Conservation (phyloP, 35 echinoderm and acorn worm genomes). For the Amphiura filiformis region DNA sequence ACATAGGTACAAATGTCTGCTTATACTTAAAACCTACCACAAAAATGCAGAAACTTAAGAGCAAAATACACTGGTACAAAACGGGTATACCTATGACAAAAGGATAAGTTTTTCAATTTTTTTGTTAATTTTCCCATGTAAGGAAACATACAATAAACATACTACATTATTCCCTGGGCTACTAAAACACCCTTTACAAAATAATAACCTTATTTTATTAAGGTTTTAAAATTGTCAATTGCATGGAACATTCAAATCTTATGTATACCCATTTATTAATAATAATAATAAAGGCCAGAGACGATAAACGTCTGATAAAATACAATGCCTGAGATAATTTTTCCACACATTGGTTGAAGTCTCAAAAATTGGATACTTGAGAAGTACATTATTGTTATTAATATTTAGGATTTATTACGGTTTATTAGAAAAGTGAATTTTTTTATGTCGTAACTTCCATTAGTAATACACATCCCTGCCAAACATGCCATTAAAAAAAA, state of each 20-base stretch:
- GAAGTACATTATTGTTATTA: neutral
- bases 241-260: neutral
- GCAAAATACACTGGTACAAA: neutral
- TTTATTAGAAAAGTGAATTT: neutral
- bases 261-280: constrained; percentile 1
- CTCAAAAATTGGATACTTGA: neutral
- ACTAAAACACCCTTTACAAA: constrained; percentile 7
- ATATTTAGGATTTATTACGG: neutral
- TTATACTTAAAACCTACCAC: neutral
- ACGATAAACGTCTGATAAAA: neutral
- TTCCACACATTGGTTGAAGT: neutral
- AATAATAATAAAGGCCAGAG: neutral
- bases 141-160: neutral
- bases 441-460: neutral
- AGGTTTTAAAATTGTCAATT: constrained; percentile 14
- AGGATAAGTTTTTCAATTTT: neutral
- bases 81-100: neutral
- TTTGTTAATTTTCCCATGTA: neutral
- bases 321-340: neutral
- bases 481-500: neutral
- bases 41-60: constrained; percentile 12
- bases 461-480: neutral
- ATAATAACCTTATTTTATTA: neutral
- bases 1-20: constrained; percentile 14
- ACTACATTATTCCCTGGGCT: neutral